phyloP scores from a whole-genome alignment of 2,797 vertebrate species.

The Argya squamiceps region DNA sequence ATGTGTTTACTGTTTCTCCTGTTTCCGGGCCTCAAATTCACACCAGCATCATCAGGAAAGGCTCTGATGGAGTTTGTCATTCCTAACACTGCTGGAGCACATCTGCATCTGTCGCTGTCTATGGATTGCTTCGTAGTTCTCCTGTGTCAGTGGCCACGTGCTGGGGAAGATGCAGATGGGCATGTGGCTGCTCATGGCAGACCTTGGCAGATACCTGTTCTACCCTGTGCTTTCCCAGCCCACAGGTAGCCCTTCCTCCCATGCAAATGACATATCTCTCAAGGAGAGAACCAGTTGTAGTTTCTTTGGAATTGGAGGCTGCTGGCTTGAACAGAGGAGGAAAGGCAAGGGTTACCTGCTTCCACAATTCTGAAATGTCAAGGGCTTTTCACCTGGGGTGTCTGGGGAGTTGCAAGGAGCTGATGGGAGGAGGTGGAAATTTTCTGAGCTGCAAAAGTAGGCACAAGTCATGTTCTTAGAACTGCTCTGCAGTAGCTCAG shows the following conservation, averaged over 20 bases:
- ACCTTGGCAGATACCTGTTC: not conserved
- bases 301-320: not conserved
- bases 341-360: not conserved
- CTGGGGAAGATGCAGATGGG: not conserved
- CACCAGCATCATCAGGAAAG: not conserved
- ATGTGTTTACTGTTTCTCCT: not conserved
- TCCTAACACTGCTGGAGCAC: not conserved
- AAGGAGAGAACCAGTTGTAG: not conserved
- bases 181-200: not conserved
- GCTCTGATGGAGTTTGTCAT: not conserved
- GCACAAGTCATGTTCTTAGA: not conserved
- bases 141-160: not conserved
- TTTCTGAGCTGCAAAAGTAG: not conserved
- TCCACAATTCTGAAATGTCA: not conserved
- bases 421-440: not conserved
- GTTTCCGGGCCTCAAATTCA: not conserved
- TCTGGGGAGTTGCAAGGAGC: not conserved
- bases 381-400: not conserved
- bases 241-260: not conserved
- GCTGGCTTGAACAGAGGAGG: not conserved
- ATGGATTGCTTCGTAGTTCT: fast-evolving
- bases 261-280: not conserved
- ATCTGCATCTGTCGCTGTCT: not conserved
- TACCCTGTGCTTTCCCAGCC: not conserved
- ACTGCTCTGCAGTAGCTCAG: not conserved